These are phyloP conservation scores for Pemphredon lugubris DNA, from an alignment of 2,888 invertebrate genomes.

Conservation along the genomic window DNA sequence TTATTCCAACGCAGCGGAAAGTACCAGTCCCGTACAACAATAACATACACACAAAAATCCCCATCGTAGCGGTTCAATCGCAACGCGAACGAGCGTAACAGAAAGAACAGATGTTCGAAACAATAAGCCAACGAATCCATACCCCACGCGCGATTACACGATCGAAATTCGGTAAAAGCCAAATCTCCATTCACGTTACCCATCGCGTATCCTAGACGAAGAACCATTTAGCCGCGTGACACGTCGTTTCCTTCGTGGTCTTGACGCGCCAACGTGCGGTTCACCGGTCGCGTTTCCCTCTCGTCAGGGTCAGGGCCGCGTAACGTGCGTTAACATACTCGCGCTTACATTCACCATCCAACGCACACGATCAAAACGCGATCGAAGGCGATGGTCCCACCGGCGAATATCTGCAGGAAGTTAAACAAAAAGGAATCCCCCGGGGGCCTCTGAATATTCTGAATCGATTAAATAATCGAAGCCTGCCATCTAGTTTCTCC, in stretches of 20 bases:
- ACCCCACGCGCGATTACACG: constrained; percentile 38
- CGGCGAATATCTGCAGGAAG: constrained; percentile 77
- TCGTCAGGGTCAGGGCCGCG: constrained; percentile 50
- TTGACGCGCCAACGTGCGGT: constrained; percentile 65
- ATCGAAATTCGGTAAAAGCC: constrained; percentile 30
- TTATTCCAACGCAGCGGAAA: too few relatives aligned
- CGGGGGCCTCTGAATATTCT: constrained; percentile 77
- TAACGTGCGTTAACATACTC: constrained; percentile 3
- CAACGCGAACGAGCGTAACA: neutral
- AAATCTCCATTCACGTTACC: constrained; percentile 42
- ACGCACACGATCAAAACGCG: constrained; percentile 8
- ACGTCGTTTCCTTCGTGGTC: constrained; percentile 62
- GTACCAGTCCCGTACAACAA: too few relatives aligned
- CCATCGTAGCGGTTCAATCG: too few relatives aligned
- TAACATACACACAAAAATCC: too few relatives aligned
- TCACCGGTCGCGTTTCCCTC: constrained; percentile 47
- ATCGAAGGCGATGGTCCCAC: constrained; percentile 52
- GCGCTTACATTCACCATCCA: neutral
- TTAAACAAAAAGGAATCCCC: constrained; percentile 78
- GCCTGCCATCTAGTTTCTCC: constrained; percentile 75
- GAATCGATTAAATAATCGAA: constrained; percentile 81
- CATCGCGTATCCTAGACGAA: constrained; percentile 39
- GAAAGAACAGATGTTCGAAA: neutral
- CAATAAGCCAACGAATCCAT: constrained; percentile 2
- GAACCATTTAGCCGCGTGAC: constrained; percentile 61